A percentile compares a stretch with the other conserved stretches of the same genome.
These are phyloP conservation scores for Amphiduros pacificus DNA, from an alignment of 2,888 invertebrate species.

Conservation along the genomic window DNA sequence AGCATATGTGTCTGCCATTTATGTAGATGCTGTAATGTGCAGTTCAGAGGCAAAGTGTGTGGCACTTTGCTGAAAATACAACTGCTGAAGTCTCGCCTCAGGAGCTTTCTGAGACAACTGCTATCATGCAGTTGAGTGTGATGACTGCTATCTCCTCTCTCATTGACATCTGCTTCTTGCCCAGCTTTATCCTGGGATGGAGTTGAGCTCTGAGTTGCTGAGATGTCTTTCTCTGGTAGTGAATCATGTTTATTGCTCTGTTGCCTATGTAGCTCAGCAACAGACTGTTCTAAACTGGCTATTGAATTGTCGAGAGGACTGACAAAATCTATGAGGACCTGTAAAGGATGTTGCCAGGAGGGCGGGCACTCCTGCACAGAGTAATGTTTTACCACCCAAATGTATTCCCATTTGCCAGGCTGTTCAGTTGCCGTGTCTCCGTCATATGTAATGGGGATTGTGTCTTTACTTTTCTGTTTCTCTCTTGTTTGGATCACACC, in stretches of 20 bases:
- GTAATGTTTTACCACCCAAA: constrained; percentile 46
- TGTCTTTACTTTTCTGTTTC: too few relatives aligned
- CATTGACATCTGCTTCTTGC: not conserved
- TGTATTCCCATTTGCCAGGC: constrained; percentile 34
- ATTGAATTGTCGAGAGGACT: too few relatives aligned
- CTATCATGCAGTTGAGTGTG: too few relatives aligned
- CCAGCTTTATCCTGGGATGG: not conserved
- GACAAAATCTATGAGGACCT: constrained; percentile 24
- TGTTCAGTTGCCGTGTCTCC: too few relatives aligned
- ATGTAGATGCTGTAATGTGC: constrained; percentile 48
- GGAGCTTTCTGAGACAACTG: not conserved
- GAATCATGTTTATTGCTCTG: not conserved
- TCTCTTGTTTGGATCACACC: too few relatives aligned
- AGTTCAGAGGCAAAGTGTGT: constrained; percentile 40
- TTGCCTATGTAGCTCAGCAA: too few relatives aligned
- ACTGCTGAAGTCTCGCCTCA: constrained; percentile 5
- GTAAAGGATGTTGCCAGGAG: constrained; percentile 42
- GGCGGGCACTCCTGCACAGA: constrained; percentile 45
- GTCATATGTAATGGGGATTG: too few relatives aligned
- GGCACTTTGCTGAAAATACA: constrained; percentile 30
- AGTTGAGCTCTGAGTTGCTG: too few relatives aligned
- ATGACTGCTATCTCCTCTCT: too few relatives aligned
- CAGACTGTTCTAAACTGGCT: too few relatives aligned
- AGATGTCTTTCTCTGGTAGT: too few relatives aligned
- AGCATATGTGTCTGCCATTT: constrained; percentile 31